Evolutionary conservation across 2,113 vertebrate genomes (phyloP).

Genomic region (Phaethornis superciliosus): DNA sequence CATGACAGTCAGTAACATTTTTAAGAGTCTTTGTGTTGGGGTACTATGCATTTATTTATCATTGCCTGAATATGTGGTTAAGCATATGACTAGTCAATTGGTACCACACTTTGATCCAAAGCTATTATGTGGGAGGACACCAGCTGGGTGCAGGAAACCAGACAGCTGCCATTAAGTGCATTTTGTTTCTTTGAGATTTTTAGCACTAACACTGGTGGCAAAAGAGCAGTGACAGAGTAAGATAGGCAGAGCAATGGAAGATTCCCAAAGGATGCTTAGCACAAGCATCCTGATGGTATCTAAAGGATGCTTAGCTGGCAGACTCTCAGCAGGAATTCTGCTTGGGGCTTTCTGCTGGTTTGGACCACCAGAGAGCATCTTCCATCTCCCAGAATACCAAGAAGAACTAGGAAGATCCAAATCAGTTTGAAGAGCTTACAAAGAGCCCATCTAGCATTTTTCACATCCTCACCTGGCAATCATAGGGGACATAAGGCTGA

Average conservation of each 20-base stretch:
- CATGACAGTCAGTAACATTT: not conserved
- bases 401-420: not conserved
- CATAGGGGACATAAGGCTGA: not conserved
- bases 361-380: not conserved
- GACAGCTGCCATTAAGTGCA: not conserved
- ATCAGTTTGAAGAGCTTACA: not conserved
- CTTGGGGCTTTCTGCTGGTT: not conserved
- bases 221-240: not conserved
- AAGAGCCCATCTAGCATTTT: not conserved
- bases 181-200: not conserved
- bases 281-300: not conserved
- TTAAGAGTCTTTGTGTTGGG: not conserved
- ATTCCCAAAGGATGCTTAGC: not conserved
- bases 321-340: not conserved
- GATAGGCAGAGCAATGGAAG: not conserved
- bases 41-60: not conserved
- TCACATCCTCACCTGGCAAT: not conserved
- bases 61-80: not conserved
- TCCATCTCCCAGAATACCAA: not conserved
- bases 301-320: not conserved
- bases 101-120: not conserved
- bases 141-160: not conserved
- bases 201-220: accelerated
- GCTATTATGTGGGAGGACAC: not conserved
- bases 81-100: not conserved